These are phyloP conservation scores for Solenopsis fugax DNA, from an alignment of 1,140 invertebrate species.

Conservation along the genomic window DNA sequence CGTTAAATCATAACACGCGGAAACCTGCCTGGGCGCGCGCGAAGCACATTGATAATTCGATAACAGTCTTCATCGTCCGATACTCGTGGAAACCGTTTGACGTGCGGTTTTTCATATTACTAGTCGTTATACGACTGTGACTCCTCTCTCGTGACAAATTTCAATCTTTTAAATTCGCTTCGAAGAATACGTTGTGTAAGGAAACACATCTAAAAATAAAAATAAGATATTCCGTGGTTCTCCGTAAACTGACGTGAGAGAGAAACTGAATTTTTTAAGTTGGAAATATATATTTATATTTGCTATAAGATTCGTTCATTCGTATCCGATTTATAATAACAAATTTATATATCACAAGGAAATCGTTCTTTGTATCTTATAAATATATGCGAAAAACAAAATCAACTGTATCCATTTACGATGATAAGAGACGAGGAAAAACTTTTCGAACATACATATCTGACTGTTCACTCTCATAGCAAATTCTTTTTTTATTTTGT, in stretches of 20 bases:
- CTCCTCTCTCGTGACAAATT: background rate
- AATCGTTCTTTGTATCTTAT: background rate
- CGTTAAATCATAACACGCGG: slow-evolving; percentile 53
- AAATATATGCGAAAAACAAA: background rate
- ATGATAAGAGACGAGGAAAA: background rate
- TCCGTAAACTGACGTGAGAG: background rate
- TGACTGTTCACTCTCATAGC: background rate
- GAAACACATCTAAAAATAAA: background rate
- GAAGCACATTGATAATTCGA: slow-evolving; percentile 54
- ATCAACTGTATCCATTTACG: background rate
- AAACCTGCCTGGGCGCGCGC: background rate
- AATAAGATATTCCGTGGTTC: background rate
- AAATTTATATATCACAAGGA: background rate
- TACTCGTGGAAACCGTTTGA: background rate
- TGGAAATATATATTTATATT: background rate
- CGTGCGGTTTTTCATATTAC: background rate
- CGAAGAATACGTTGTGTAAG: background rate
- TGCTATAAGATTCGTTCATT: background rate
- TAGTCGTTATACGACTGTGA: background rate
- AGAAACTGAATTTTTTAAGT: background rate
- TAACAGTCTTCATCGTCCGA: slow-evolving; percentile 39
- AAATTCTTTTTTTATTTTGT: slow-evolving; percentile 22
- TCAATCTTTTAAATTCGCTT: background rate
- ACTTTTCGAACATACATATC: background rate
- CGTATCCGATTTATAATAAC: background rate